Conservation (phyloP, 2,113 vertebrate species). For the Leucosticte australis region DNA sequence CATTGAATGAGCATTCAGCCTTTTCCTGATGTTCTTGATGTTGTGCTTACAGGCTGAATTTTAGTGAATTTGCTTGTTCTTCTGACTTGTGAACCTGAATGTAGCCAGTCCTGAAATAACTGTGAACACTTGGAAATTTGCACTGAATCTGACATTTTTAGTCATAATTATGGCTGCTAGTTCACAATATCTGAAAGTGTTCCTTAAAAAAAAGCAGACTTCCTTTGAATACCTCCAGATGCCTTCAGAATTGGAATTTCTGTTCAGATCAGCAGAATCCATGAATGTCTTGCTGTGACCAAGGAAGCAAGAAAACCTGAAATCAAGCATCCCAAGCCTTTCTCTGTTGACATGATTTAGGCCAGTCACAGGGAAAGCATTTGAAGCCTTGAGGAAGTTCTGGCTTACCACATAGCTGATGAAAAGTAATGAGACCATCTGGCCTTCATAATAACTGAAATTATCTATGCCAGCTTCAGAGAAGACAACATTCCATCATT, state of each 20-base stretch:
- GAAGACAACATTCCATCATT: constrained; percentile 27
- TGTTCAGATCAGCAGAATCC: neutral
- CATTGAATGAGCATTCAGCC: neutral
- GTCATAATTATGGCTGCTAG: neutral
- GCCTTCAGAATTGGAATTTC: neutral
- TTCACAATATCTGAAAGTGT: neutral
- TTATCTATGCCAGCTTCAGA: constrained; percentile 28
- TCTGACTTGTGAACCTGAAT: neutral
- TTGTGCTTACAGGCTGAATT: neutral
- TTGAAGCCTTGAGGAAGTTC: constrained; percentile 33
- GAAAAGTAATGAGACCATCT: constrained; percentile 47
- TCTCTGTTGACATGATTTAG: neutral
- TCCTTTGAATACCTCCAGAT: neutral
- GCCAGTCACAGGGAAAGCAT: neutral
- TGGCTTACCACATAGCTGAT: constrained; percentile 6
- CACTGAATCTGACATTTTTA: neutral
- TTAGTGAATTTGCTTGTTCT: neutral
- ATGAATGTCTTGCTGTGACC: neutral
- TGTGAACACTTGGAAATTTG: neutral
- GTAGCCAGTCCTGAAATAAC: neutral
- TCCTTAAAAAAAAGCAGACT: neutral
- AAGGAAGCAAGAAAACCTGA: neutral
- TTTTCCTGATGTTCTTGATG: neutral
- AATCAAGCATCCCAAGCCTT: neutral
- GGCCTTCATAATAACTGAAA: constrained; percentile 15